Evolutionary conservation across 2,797 vertebrate genomes (phyloP), one percentile per base, ranked within the genome.

Genomic region (Anguilla obscura): DNA sequence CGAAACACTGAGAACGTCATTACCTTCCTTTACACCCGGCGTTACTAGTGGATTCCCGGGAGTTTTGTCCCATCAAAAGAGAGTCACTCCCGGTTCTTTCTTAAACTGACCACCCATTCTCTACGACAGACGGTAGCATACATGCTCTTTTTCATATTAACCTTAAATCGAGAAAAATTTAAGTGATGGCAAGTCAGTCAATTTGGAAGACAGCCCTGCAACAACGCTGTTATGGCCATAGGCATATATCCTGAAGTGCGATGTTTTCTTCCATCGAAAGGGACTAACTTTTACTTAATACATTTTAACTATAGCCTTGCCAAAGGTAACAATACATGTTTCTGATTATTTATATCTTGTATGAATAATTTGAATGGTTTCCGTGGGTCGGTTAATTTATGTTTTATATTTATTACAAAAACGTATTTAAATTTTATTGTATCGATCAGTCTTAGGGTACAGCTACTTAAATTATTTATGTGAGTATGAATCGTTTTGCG

Each of bases 351-450:
- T 95, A 95, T 95, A 94, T 95, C 91, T 90, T 93, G 93, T 94
- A 80, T 80, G 93, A 93, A 94, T 86, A 90, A 92, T 90, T 93
- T 91, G 91, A 92, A 89, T 93, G 89, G 69, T 85, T 85, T 80
- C 30, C 27, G 36, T 93, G 87, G 92, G 88, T 90, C 84, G 90
- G 91, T 94, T 94, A 89, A 95, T 95, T 96, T 96, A 96, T 95
- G 92, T 92, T 94, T 94, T 95, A 93, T 96, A 95, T 96, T 96
- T 95, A 95, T 96, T 82, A 50, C 40, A 92, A 89, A 92, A 89
- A 87, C 93, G 92, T 95, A 95, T 95, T 95, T 94, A 95, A 95
- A 93, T 92, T 91, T 86, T 93, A 92, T 91, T 89, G 92, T 92
- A 87, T 90, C 88, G 90, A 82, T 82, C 18, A 82, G 88, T 92